phyloP scores from a whole-genome alignment of 2,888 invertebrate species.

The Meta bourneti region DNA sequence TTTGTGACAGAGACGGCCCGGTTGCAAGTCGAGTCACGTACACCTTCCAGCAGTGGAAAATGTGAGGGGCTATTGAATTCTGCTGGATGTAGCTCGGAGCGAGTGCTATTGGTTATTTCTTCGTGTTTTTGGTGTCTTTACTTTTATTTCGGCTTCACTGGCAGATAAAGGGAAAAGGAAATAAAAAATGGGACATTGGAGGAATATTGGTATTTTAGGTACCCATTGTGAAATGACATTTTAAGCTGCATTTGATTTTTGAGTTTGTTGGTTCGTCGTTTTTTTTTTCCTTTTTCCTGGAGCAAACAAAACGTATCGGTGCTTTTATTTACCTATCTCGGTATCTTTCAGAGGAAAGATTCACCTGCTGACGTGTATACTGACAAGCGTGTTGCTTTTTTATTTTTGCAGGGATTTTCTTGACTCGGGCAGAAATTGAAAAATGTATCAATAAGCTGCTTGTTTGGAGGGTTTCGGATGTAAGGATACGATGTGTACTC shows the following conservation, averaged over 20 bases:
- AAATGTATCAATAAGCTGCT: background rate
- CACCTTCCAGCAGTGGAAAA: slow-evolving; percentile 32
- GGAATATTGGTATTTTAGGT: slow-evolving; percentile 45
- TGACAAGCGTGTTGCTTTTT: background rate
- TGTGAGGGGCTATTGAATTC: slow-evolving; percentile 56
- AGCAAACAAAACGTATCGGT: background rate
- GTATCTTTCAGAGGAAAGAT: background rate
- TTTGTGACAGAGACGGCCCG: slow-evolving; percentile 48
- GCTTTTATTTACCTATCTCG: background rate
- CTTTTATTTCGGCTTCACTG: slow-evolving; percentile 1
- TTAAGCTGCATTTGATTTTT: slow-evolving; percentile 47
- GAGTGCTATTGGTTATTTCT: slow-evolving; percentile 34
- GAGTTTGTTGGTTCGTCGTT: background rate
- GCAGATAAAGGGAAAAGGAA: slow-evolving; percentile 5
- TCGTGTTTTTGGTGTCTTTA: background rate
- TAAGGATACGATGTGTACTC: too few species aligned
- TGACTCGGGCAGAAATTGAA: background rate
- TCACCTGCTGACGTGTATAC: background rate
- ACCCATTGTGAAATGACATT: slow-evolving; percentile 53
- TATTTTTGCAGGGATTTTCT: background rate
- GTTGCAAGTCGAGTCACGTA: slow-evolving; percentile 36
- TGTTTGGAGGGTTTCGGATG: background rate
- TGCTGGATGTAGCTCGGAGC: slow-evolving; percentile 21
- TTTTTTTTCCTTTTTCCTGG: slow-evolving; percentile 2
- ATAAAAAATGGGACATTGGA: slow-evolving; percentile 3